Evolutionary conservation across 1,140 invertebrate species (phyloP).

Genomic region (Drosophila nigromelanica): DNA sequence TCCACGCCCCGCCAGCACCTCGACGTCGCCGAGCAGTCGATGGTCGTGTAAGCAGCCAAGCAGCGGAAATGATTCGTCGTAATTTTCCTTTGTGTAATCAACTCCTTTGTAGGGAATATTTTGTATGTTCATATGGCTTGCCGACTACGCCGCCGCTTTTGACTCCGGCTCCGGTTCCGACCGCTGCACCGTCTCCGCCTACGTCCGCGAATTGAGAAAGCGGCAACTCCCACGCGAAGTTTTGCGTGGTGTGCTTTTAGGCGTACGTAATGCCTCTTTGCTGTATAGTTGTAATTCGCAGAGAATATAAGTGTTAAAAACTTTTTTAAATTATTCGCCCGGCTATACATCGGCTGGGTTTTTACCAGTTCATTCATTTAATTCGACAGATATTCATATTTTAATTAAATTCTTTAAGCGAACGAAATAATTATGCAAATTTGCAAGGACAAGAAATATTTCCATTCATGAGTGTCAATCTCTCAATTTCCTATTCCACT

Average conservation of each 20-base stretch:
- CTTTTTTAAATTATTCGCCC: slow-evolving; percentile 40
- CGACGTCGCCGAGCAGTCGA: slow-evolving; percentile 40
- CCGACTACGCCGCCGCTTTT: slow-evolving; percentile 59
- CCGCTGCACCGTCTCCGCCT: slow-evolving; percentile 12
- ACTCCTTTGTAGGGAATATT: slow-evolving; percentile 82
- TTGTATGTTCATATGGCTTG: slow-evolving; percentile 80
- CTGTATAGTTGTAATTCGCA: slow-evolving; percentile 54
- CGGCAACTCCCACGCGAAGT: slow-evolving; percentile 33
- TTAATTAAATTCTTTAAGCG: slow-evolving; percentile 71
- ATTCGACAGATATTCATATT: slow-evolving; percentile 23
- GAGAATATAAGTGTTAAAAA: slow-evolving; percentile 41
- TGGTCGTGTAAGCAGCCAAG: slow-evolving; percentile 82
- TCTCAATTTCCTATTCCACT: slow-evolving; percentile 35
- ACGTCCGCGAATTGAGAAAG: slow-evolving; percentile 4
- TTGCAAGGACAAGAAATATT: slow-evolving; percentile 44
- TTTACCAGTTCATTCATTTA: slow-evolving; percentile 20
- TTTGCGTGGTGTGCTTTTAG: slow-evolving; percentile 43
- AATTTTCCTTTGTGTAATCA: slow-evolving; percentile 84
- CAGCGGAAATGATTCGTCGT: slow-evolving; percentile 84
- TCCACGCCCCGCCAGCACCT: background rate
- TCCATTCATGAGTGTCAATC: slow-evolving; percentile 56
- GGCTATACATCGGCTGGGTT: slow-evolving; percentile 10
- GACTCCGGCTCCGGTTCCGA: slow-evolving; percentile 37
- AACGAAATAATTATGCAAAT: slow-evolving; percentile 70
- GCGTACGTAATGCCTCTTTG: slow-evolving; percentile 29